phyloP scores from a whole-genome alignment of 1,140 invertebrate genomes.

The Drosophila burlai region DNA sequence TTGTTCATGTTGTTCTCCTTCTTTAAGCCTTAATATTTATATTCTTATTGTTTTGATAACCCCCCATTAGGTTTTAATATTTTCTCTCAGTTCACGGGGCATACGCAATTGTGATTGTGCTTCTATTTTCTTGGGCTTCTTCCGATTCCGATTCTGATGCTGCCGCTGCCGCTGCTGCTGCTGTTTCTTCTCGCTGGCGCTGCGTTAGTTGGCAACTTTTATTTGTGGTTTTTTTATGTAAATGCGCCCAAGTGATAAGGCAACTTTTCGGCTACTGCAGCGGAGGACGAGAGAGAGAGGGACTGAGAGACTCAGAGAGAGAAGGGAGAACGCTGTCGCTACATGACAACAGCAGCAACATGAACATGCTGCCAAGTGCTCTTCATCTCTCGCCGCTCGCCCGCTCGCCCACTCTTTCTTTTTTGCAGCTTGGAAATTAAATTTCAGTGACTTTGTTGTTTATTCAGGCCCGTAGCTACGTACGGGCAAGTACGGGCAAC shows the following conservation, averaged over 20 bases:
- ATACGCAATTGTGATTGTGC: constrained; percentile 40
- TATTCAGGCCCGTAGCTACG: too few relatives aligned
- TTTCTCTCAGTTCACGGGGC: constrained; percentile 4
- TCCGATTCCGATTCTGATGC: constrained; percentile 45
- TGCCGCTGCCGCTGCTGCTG: constrained; percentile 17
- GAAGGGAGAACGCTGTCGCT: constrained; percentile 62
- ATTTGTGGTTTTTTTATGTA: constrained; percentile 84
- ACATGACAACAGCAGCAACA: constrained; percentile 77
- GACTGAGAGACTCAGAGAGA: not conserved
- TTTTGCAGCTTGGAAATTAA: constrained; percentile 73
- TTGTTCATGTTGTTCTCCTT: too few relatives aligned
- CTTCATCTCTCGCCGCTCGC: constrained; percentile 37
- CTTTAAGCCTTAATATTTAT: too few relatives aligned
- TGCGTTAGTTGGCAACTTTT: constrained; percentile 83
- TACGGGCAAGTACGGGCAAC: too few relatives aligned
- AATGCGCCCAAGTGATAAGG: constrained; percentile 83
- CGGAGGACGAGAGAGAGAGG: not conserved
- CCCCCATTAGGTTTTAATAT: too few relatives aligned
- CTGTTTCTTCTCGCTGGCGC: constrained; percentile 38
- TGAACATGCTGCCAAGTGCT: constrained; percentile 81
- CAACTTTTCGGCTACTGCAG: constrained; percentile 78
- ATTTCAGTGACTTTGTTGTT: constrained; percentile 83
- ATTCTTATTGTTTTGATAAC: too few relatives aligned
- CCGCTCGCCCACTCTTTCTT: constrained; percentile 15
- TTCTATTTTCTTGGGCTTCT: constrained; percentile 70